Conservation (phyloP, 1,140 invertebrate species). For the Phortica variegata region DNA sequence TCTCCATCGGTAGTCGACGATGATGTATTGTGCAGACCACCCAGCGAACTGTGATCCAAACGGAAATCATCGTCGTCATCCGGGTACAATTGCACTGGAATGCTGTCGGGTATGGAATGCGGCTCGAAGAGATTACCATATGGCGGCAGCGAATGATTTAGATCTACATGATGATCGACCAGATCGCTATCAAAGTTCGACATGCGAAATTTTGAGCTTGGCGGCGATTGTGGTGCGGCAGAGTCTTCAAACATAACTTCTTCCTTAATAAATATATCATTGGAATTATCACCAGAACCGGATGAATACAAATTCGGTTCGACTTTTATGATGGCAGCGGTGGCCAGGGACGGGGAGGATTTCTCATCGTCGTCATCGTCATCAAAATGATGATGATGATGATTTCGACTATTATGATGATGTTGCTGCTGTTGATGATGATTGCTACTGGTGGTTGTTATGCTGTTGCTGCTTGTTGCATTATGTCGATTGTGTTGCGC, state of each 20-base stretch:
- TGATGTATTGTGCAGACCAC: conserved; percentile 43
- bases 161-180: conserved; percentile 49
- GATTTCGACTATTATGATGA: conserved; percentile 24
- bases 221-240: conserved; percentile 48
- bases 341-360: conserved; percentile 55
- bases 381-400: conserved; percentile 50
- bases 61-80: conserved; percentile 54
- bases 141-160: conserved; percentile 45
- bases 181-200: conserved; percentile 51
- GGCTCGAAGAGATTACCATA: conserved; percentile 53
- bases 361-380: conserved; percentile 54
- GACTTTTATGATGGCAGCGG: conserved; percentile 49
- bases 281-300: conserved; percentile 50
- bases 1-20: conserved; percentile 52
- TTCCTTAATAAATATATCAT: conserved; percentile 54
- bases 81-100: conserved; percentile 50
- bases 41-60: conserved; percentile 49
- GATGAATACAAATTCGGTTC: conserved; percentile 55
- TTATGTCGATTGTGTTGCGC: conserved; percentile 4
- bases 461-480: neutral
- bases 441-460: conserved; percentile 2
- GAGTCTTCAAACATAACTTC: conserved; percentile 52
- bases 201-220: conserved; percentile 52
- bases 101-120: conserved; percentile 53
- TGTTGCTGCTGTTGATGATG: conserved; percentile 4